phyloP scores from a whole-genome alignment of 2,888 invertebrate genomes.

The Luperina testacea region DNA sequence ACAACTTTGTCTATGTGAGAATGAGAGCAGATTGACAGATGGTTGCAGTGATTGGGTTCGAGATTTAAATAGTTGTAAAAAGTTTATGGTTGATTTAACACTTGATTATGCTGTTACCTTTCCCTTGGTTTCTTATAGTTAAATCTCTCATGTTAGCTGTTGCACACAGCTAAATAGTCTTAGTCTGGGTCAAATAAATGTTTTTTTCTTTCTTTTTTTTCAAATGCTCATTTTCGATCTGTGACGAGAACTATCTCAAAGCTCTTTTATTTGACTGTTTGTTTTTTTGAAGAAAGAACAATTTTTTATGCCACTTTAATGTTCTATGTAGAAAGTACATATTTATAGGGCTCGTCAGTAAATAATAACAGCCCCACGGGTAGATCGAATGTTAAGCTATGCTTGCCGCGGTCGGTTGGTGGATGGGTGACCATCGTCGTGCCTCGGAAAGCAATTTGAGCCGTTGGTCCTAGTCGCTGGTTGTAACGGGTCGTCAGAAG shows the following conservation, averaged over 20 bases:
- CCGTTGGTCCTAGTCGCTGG: too few relatives aligned
- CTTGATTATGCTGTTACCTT: neutral
- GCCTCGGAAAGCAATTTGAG: too few relatives aligned
- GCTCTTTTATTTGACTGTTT: neutral
- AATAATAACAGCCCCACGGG: neutral
- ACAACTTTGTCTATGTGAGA: conserved; percentile 48
- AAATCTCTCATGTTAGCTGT: neutral
- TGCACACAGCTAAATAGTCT: neutral
- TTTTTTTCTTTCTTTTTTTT: neutral
- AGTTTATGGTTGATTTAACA: conserved; percentile 2
- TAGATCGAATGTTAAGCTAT: neutral
- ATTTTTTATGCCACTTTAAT: neutral
- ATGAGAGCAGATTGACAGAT: conserved; percentile 53
- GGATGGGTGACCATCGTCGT: neutral
- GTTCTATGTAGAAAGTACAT: neutral
- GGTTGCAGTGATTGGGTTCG: conserved; percentile 14
- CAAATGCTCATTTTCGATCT: neutral
- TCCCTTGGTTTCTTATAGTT: neutral
- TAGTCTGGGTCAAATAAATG: neutral
- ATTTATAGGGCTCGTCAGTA: neutral
- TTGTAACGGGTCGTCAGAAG: neutral
- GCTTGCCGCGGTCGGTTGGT: neutral
- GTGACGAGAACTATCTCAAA: neutral
- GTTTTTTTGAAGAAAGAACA: neutral
- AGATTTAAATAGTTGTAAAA: conserved; percentile 23